Evolutionary conservation across 2,797 vertebrate genomes (phyloP), one percentile per base, ranked within the genome.

Genomic region (Clarias fuscus): DNA sequence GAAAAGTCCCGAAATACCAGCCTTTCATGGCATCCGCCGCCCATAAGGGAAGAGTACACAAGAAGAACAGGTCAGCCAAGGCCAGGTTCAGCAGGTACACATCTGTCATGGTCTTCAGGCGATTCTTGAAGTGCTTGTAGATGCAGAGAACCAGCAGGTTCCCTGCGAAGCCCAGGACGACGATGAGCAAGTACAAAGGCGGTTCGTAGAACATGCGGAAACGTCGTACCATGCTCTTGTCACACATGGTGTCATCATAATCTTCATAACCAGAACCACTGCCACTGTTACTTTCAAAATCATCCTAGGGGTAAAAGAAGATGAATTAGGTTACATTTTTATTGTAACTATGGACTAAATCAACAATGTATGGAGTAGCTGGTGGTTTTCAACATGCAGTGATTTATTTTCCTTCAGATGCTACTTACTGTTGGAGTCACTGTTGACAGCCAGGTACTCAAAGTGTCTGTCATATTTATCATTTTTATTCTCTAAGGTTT

Each of bases 1-100:
- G 82, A 22, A 78, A n/a, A 2, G 88, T 53, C 37, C 95, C 93
- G 8, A 97, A 97, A 18, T 53, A 89, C 97, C 97, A 98, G 78
- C 95, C 93, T 0, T 87, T 14, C 0, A 90, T 89, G 0, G 96
- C 96, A 0, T 97, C 95, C 0, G 88, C 88, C 0, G 97, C 97
- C 97, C 97, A 98, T 90, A 99, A 94, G 0, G 98, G 98, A 61
- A 98, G 93, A 0, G 97, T 96, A 87, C 93, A 84, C 3, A 98
- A 93, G 87, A 99, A 96, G 11, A 98, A 93, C 7, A 98, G 94
- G 92, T 98, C 97, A 0, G 97, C 97, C 0, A 97, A 88, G 0
- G 97, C 96, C 89, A 98, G 88, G 85, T 98, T 96, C 85, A 98
- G 83, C 40, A 98, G 93, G 89, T 97, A 98, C 62, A 90, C 88